Conservation (phyloP, 2,797 vertebrate genomes). For the Sebastes taczanowskii region DNA sequence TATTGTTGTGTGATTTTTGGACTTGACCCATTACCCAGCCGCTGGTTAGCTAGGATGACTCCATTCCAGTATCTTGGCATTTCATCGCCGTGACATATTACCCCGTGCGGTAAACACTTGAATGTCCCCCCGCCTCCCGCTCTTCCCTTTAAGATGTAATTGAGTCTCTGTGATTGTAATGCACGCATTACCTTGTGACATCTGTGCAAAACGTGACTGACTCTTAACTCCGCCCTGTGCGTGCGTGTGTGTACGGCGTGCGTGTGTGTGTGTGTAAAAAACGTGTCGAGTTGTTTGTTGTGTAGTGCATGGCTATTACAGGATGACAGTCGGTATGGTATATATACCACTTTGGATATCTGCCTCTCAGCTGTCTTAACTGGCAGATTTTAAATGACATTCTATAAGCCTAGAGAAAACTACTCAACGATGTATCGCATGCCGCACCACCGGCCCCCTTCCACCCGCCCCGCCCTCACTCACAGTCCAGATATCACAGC, state of each 20-base stretch:
- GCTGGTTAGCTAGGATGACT: slow-evolving; percentile 78
- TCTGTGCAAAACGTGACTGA: slow-evolving; percentile 66
- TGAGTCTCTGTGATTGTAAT: slow-evolving; percentile 70
- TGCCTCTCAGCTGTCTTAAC: slow-evolving; percentile 64
- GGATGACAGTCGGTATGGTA: slow-evolving; percentile 49
- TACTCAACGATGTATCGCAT: slow-evolving; percentile 69
- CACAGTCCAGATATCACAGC: slow-evolving; percentile 72
- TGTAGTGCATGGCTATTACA: slow-evolving; percentile 74
- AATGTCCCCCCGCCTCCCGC: slow-evolving; percentile 28
- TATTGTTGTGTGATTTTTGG: slow-evolving; percentile 95
- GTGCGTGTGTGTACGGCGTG: slow-evolving; percentile 6
- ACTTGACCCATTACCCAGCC: slow-evolving; percentile 93
- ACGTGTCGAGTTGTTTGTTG: slow-evolving; percentile 65
- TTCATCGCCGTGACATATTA: slow-evolving; percentile 15
- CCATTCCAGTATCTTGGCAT: slow-evolving; percentile 66
- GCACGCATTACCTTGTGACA: slow-evolving; percentile 68
- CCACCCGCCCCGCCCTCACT: not conserved
- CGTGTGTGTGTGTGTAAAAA: slow-evolving; percentile 29
- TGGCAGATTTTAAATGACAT: slow-evolving; percentile 67
- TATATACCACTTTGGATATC: slow-evolving; percentile 61
- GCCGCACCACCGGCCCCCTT: slow-evolving; percentile 29
- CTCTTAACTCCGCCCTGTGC: slow-evolving; percentile 51
- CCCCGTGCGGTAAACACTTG: slow-evolving; percentile 37
- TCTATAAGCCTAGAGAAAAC: slow-evolving; percentile 68
- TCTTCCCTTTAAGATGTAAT: slow-evolving; percentile 71